Evolutionary conservation across 2,888 invertebrate genomes (phyloP), one percentile per base, ranked within the genome.

Genomic region (Molanna angustata): DNA sequence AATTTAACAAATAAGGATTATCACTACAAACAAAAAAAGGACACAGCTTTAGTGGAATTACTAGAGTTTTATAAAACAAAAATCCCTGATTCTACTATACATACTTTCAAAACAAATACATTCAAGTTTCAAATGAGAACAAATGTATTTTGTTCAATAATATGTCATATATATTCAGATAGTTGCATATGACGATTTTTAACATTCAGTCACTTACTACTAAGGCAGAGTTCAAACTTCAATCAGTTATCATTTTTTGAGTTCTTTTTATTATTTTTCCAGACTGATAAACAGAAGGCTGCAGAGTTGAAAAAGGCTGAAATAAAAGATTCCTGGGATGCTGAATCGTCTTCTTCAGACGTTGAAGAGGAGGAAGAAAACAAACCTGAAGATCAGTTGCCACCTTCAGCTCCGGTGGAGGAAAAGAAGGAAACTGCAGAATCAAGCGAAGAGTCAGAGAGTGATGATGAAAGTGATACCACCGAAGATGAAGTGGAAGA

Each of bases 301-400:
- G 64, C 64, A 57, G 9, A 61, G 54, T 59, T 61, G 9, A 54
- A 59, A 2, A 65, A 66, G 47, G 64, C 63, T 53, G 68, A 83
- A 56, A 83, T 92, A 1, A 91, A 92, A 67, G 90, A 92, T 63
- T 82, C 89, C 0, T 92, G 92, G 91, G 92, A 92, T 71, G 88
- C 86, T 0, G 86, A 86, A 56, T 86, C 86, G 40, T 75, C 75
- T 1, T 80, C 80, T 4, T 81, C 76, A 17, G 80, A 77, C 20
- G 80, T 80, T 50, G 82, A 81, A 13, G 79, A 79, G 59, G 66
- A 73, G n/a, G 74, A 72, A 33, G 72, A 74, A 18, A 73, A 74
- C 58, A 65, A 67, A 50, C 39, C 53, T 2, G n/a, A n/a, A n/a
- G 19, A 4, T 7, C 2, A 14, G 18, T 20, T 13, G 1, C 56